Conservation (phyloP, 2,113 vertebrate genomes). For the Ctenodactylus gundi region DNA sequence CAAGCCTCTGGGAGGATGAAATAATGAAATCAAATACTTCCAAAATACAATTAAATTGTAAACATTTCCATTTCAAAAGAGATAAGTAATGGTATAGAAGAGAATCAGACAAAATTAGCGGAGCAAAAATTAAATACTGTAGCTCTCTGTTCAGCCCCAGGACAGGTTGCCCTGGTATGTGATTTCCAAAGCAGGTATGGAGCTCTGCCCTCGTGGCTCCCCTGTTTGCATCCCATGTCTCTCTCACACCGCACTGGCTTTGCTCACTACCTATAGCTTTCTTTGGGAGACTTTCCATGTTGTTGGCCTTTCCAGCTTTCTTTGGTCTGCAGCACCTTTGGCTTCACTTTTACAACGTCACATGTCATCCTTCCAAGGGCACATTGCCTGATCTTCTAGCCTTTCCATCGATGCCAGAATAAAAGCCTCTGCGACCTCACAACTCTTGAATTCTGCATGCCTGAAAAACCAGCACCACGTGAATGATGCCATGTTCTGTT, state of each 20-base stretch:
- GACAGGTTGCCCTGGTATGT: not conserved
- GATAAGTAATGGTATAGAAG: not conserved
- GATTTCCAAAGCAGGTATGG: not conserved
- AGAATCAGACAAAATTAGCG: not conserved
- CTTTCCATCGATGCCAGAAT: not conserved
- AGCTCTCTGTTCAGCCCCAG: not conserved
- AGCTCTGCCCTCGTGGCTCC: not conserved
- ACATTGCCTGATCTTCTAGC: not conserved
- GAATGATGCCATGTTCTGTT: not conserved
- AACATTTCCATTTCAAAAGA: not conserved
- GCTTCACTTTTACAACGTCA: not conserved
- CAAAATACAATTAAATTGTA: not conserved
- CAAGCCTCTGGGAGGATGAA: not conserved
- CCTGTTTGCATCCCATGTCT: not conserved
- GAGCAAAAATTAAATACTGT: not conserved
- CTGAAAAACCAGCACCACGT: not conserved
- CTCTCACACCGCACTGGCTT: not conserved
- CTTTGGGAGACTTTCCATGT: not conserved
- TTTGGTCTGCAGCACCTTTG: not conserved
- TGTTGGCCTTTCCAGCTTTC: not conserved
- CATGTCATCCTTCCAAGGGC: not conserved
- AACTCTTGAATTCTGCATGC: not conserved
- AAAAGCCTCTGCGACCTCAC: not conserved
- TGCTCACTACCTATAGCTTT: not conserved
- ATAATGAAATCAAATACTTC: not conserved